Percentiles rank a stretch among this genome's conserved stretches.
These are phyloP conservation scores for Lagopus leucura DNA, from an alignment of 2,113 vertebrate species.

Conservation along the genomic window DNA sequence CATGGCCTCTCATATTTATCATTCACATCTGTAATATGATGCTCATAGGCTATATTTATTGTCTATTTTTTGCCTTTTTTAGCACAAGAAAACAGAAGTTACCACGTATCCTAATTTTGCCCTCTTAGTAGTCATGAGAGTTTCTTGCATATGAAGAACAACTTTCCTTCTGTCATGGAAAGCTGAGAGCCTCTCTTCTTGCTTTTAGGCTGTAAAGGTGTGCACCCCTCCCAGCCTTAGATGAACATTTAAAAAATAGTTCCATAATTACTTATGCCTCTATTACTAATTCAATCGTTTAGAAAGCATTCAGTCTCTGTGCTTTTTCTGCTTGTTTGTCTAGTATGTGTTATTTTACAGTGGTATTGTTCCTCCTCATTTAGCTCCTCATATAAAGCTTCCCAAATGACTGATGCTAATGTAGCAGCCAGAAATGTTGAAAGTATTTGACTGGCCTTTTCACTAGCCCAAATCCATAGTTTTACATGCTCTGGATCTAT, in stretches of 20 bases:
- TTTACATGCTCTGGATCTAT: neutral
- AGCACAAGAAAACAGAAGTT: neutral
- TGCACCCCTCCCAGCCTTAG: neutral
- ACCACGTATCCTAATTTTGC: neutral
- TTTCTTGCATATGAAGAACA: neutral
- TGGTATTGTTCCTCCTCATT: neutral
- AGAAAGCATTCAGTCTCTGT: neutral
- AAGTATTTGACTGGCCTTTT: constrained; percentile 3
- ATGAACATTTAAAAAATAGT: neutral
- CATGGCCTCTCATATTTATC: neutral
- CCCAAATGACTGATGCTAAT: neutral
- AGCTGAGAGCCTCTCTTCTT: neutral
- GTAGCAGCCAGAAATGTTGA: neutral
- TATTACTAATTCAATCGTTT: neutral
- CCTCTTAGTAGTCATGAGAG: neutral
- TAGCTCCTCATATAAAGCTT: neutral
- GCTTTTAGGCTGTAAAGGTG: neutral
- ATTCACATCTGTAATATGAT: neutral
- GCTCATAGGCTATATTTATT: neutral
- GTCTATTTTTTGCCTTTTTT: neutral
- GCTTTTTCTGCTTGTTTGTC: neutral
- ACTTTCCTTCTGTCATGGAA: neutral
- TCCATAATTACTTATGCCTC: neutral
- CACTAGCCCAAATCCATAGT: neutral
- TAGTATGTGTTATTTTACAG: neutral